phyloP scores from a whole-genome alignment of 2,797 vertebrate species.

The Pangasius larnaudii region DNA sequence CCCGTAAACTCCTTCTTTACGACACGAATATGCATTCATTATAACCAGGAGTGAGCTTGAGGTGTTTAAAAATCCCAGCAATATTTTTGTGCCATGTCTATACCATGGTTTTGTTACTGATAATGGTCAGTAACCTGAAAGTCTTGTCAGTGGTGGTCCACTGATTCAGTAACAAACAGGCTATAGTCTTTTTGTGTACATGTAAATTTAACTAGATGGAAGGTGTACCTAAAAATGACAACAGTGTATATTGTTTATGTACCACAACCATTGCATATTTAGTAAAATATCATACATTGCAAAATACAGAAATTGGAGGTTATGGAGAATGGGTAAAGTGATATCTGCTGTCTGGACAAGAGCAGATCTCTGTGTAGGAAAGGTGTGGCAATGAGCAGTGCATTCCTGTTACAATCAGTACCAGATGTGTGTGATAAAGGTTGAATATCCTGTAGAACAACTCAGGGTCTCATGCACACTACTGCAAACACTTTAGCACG shows the following conservation, averaged over 20 bases:
- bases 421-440: slow-evolving; percentile 65
- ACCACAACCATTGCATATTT: background rate
- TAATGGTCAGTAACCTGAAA: background rate
- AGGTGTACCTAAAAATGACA: background rate
- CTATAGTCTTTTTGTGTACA: background rate
- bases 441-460: slow-evolving; percentile 5
- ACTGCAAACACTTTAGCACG: background rate
- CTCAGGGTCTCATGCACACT: background rate
- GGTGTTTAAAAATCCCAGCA: background rate
- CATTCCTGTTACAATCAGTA: slow-evolving; percentile 71
- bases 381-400: slow-evolving; percentile 52
- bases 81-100: background rate
- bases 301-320: background rate
- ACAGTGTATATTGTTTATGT: background rate
- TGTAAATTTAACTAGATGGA: too few species aligned
- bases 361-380: slow-evolving; percentile 23
- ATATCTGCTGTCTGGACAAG: slow-evolving; percentile 4
- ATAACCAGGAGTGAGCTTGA: background rate
- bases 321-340: background rate
- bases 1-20: background rate
- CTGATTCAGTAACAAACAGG: background rate
- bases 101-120: background rate
- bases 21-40: background rate
- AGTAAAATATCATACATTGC: background rate
- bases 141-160: background rate